A percentile compares a stretch with the other conserved stretches of the same genome.
Evolutionary conservation across 2,113 vertebrate genomes (phyloP).

Genomic region (Syrrhaptes paradoxus): DNA sequence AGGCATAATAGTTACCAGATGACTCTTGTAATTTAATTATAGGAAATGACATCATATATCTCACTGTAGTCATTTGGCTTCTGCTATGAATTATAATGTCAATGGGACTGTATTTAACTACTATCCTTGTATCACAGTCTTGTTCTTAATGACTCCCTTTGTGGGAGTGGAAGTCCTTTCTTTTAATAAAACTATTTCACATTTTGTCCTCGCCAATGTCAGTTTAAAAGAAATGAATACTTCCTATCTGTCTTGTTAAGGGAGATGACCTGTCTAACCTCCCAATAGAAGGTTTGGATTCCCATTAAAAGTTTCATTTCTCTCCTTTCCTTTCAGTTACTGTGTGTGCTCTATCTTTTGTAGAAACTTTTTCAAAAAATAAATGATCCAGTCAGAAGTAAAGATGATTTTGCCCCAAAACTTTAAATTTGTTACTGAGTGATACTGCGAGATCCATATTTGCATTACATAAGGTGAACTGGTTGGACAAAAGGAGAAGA

Average conservation of each 20-base stretch:
- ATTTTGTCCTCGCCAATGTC: constrained; percentile 63
- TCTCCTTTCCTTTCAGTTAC: constrained; percentile 47
- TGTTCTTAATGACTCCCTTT: constrained; percentile 50
- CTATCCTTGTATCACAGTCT: not conserved
- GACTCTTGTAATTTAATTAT: not conserved
- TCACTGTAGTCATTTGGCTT: not conserved
- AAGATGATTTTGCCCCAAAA: constrained; percentile 26
- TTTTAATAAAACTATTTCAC: constrained; percentile 57
- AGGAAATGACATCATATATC: not conserved
- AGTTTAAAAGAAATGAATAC: constrained; percentile 61
- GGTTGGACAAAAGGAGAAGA: not conserved
- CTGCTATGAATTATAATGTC: not conserved
- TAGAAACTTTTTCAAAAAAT: constrained; percentile 41
- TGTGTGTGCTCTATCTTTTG: constrained; percentile 34
- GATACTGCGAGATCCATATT: constrained; percentile 29
- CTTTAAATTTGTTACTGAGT: not conserved
- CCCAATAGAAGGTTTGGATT: constrained; percentile 56
- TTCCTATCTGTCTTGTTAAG: constrained; percentile 66
- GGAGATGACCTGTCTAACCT: constrained; percentile 61
- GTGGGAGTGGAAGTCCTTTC: constrained; percentile 27
- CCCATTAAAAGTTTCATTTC: constrained; percentile 67
- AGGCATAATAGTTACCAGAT: not conserved
- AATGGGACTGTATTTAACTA: not conserved
- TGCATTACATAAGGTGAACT: constrained; percentile 31
- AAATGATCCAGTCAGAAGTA: constrained; percentile 40